Evolutionary conservation across 2,113 vertebrate genomes (phyloP).

Genomic region (Pungitius pungitius): DNA sequence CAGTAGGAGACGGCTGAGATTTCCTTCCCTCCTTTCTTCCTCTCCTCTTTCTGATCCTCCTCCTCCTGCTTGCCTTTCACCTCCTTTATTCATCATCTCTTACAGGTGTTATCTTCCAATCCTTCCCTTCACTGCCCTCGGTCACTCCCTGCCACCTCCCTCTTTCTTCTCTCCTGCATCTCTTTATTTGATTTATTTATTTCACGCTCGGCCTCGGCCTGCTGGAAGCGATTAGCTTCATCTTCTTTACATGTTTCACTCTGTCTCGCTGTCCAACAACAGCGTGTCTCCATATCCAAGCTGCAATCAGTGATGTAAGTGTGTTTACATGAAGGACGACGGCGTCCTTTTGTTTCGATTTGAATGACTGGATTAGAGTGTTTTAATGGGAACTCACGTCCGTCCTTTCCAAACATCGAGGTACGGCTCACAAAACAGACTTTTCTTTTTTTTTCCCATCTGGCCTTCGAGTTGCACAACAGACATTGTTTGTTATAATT

Average conservation of each 20-base stretch:
- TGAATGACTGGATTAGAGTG: no score
- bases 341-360: not conserved
- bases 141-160: not conserved
- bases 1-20: constrained; percentile 48
- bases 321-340: not conserved
- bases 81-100: constrained; percentile 2
- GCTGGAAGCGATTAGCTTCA: not conserved
- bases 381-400: not conserved
- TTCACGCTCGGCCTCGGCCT: not conserved
- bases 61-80: constrained; percentile 13
- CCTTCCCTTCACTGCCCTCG: not conserved
- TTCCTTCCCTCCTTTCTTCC: constrained; percentile 54
- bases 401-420: not conserved
- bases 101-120: constrained; percentile 13
- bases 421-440: not conserved
- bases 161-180: not conserved
- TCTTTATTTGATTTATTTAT: not conserved
- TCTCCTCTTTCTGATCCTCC: constrained; percentile 28
- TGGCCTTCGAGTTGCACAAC: not conserved
- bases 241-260: not conserved
- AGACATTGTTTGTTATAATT: not conserved
- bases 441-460: not conserved
- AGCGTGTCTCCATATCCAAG: constrained; percentile 7
- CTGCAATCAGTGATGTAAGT: constrained; percentile 3
- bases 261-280: not conserved